Base-by-base conservation (phyloP, 2,888 invertebrate species). In the Neoscelio sp. region DNA sequence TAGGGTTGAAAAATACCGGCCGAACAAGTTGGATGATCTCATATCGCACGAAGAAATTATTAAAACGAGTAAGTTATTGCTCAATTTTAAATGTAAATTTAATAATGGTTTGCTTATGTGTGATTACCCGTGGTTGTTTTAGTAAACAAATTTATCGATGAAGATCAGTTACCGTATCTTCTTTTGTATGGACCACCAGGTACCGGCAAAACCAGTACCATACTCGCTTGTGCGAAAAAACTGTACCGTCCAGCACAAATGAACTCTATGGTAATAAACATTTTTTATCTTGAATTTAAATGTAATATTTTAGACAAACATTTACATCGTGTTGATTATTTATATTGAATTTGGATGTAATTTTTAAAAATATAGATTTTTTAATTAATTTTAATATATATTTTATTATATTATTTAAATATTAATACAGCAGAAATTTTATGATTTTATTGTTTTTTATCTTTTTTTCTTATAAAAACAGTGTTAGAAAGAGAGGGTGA, bases 1-100 rank as follows among this genome's bases (percentile, higher is more conserved):
- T 89, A 96, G 99, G 99, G 98, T 99, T 18, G 99, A 99, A 91
- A 99, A 99, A 90, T 99, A 99, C 91, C 95, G 99, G 15, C 99
- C 99, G 3, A 94, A 94, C 46, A 95, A 94, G 74, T 92, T 99
- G 80, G 95, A 96, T 85, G 99, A 99, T 87, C 92, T 99, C 40
- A 98, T 99, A 76, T 99, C 99, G 0, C 99, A 99, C 88, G 96
- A 97, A 91, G 98, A 99, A 91, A 99, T 99, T 67, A 96, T 99
- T 71, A 94, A 94, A 87, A 99, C 99, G 86, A 97, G 99, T 99
- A 93, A 93, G 94, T 48, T 33, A n/a, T 33, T 33, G 6, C n/a
- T 33, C 6, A 6, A 33, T 33, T 7, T 33, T n/a, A n/a, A n/a
- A 52, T 82, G 74, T 60, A 64, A 68, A 26, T 0, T 35, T 15